Evolutionary conservation across 2,888 invertebrate genomes (phyloP), one percentile per base, ranked within the genome.

Genomic region (Eurois occulta): DNA sequence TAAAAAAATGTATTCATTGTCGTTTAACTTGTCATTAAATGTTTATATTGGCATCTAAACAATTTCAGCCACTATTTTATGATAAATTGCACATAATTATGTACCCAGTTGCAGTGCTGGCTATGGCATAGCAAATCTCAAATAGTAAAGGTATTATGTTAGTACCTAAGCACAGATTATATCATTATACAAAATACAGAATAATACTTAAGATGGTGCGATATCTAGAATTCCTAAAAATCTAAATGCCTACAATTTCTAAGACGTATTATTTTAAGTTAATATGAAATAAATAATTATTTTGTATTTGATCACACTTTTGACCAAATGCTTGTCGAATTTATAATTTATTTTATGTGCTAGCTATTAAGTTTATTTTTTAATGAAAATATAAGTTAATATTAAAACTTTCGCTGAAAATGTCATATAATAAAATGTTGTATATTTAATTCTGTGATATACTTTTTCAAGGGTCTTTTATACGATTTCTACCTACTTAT

Each of bases 391-490:
- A 66, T 70, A 70, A 75, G 48, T 78, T 84, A 77, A 76, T 72
- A 43, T 35, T 58, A 75, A 76, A 38, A 58, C 58, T 81, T 77
- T 81, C 35, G 58, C 70, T 65, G 74, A 68, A 68, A 73, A 72
- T 69, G 65, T 76, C 38, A 69, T 75, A 35, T 69, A 55, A 48
- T 72, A 71, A 72, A 67, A 78, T 77, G 32, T 77, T 84, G 78
- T 86, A 76, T 71, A 80, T 88, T 85, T 72, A 79, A 84, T 88
- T 89, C 91, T 91, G 91, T 91, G 91, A 91, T 91, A 91, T 77
- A 84, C 77, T 87, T 85, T 80, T 85, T 82, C 87, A 77, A 84
- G 69, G 83, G 82, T 84, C 75, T 85, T 88, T 87, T 83, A 58
- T 85, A 87, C 74, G 72, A 83, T 80, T 87, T 82, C 75, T 88